Evolutionary conservation across 2,888 invertebrate species (phyloP), one percentile per base, ranked within the genome.

Genomic region (Drosophila anomalata): DNA sequence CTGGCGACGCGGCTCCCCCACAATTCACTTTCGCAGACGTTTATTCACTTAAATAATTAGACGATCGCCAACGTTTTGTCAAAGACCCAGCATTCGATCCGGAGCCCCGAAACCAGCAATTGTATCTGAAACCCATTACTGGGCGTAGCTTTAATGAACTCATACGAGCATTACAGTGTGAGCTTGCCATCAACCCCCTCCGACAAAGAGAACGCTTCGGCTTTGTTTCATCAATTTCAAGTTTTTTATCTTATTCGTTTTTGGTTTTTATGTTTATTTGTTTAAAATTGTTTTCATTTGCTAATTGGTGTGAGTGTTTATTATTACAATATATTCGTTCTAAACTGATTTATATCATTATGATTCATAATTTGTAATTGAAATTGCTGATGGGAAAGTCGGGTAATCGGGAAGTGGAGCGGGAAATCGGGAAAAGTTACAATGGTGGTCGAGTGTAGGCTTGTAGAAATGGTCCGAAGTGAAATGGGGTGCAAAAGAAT

Each of bases 201-300:
- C 9, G 26, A 36, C 12, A 69, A 67, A 70, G 62, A 36, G 20
- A 31, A 52, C 42, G 59, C 50, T 61, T 6, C 11, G 2, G 31
- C 46, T 50, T 73, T 70, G 73, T 77, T 82, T 87, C 63, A 84
- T 81, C 80, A 81, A 81, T 84, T 84, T 84, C 76, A 76, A 77
- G 80, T 85, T 70, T 59, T 77, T 77, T 70, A 68, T 73, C 59
- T 60, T 76, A 62, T 67, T 62, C 42, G 70, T 69, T 71, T 71
- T 58, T 55, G 53, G 53, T 75, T 58, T 76, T 62, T 67, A 52
- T 47, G 36, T 66, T 66, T 88, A 88, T 88, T 80, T 88, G 87
- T 87, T 85, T 85, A 85, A 86, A 83, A 85, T 84, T 82, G 88
- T 88, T 87, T 86, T 85, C 82, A 83, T 87, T 81, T 81, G 85